phyloP scores from a whole-genome alignment of 2,888 invertebrate species.

The Aphodius sticticus region DNA sequence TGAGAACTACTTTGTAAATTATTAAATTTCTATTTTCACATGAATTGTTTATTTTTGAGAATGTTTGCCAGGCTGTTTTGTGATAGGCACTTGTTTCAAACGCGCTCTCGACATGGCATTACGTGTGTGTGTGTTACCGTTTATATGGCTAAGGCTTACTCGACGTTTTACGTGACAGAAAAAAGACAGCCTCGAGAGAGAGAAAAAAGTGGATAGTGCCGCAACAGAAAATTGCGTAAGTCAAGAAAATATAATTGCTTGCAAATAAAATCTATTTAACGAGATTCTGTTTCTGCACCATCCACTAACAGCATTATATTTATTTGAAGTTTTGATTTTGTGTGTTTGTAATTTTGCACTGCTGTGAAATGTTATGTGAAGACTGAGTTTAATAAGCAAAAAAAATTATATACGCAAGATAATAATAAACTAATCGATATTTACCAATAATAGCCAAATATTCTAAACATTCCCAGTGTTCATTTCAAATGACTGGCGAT shows the following conservation, averaged over 20 bases:
- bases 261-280: neutral
- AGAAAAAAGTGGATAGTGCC: no score
- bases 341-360: conserved; percentile 25
- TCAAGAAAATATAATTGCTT: neutral
- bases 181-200: neutral
- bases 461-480: conserved; percentile 38
- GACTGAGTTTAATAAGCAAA: conserved; percentile 33
- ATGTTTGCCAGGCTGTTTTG: conserved; percentile 12
- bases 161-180: neutral
- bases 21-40: conserved; percentile 12
- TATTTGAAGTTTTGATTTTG: conserved; percentile 27
- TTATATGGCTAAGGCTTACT: neutral
- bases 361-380: conserved; percentile 33
- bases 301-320: neutral
- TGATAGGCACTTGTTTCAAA: conserved; percentile 8
- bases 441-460: conserved; percentile 38
- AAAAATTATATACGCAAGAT: conserved; percentile 29
- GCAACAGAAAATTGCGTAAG: no score
- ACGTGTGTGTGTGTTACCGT: neutral
- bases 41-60: neutral
- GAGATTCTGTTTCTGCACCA: neutral
- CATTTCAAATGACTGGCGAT: conserved; percentile 33
- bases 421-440: conserved; percentile 24
- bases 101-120: neutral
- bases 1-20: conserved; percentile 17